phyloP scores from a whole-genome alignment of 2,113 vertebrate genomes.

The Odontesthes bonariensis region DNA sequence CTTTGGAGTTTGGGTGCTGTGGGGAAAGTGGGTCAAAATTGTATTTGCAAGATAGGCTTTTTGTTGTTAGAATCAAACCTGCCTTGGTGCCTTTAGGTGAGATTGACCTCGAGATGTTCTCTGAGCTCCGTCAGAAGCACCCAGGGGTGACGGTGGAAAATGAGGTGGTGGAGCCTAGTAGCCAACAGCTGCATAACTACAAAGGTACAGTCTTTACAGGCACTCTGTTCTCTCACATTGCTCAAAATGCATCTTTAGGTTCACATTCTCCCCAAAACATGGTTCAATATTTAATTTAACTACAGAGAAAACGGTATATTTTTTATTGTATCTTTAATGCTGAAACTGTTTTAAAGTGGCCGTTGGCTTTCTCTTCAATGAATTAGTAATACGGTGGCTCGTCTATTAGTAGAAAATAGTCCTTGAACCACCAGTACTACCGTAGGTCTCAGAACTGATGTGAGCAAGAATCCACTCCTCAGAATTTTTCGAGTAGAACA shows the following conservation, averaged over 20 bases:
- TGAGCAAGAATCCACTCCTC: neutral
- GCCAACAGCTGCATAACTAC: constrained; percentile 84
- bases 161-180: constrained; percentile 88
- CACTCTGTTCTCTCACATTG: neutral
- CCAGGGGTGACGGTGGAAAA: constrained; percentile 82
- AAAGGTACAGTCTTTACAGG: constrained; percentile 74
- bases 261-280: neutral
- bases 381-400: constrained; percentile 10
- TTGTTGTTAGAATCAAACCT: constrained; percentile 9
- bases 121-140: constrained; percentile 79
- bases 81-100: constrained; percentile 75
- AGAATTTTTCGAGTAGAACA: neutral
- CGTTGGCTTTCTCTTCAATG: constrained; percentile 5
- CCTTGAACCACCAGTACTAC: constrained; percentile 1
- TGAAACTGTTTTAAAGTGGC: neutral
- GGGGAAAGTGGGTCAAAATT: neutral
- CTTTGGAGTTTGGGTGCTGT: no score
- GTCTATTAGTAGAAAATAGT: neutral
- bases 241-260: constrained; percentile 2
- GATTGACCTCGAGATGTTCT: constrained; percentile 87
- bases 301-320: neutral
- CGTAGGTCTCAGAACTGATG: neutral
- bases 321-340: constrained; percentile 15
- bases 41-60: neutral
- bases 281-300: constrained; percentile 7